phyloP scores from a whole-genome alignment of 2,888 invertebrate species.

The Metalampra italica region DNA sequence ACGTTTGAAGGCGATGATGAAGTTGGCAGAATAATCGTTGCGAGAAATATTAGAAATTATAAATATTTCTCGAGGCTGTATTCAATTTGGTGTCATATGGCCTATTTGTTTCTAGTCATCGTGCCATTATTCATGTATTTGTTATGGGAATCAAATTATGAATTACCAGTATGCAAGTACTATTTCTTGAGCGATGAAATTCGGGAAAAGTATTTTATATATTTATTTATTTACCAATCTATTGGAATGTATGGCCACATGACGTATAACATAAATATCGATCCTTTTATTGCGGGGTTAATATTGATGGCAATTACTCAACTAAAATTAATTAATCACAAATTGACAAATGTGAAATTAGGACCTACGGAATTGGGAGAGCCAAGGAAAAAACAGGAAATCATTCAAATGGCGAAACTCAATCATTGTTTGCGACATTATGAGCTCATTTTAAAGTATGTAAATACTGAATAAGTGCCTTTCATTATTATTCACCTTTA shows the following conservation, averaged over 20 bases:
- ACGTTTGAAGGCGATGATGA: conserved; percentile 39
- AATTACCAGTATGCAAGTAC: conserved; percentile 56
- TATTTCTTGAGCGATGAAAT: conserved; percentile 49
- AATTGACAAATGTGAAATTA: conserved; percentile 36
- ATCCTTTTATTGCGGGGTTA: conserved; percentile 50
- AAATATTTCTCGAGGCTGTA: conserved; percentile 34
- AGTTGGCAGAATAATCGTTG: conserved; percentile 29
- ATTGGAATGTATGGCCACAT: conserved; percentile 55
- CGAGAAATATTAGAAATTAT: conserved; percentile 29
- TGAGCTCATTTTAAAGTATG: conserved; percentile 44
- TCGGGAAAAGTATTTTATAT: conserved; percentile 35
- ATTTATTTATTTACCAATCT: conserved; percentile 49
- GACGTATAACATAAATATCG: conserved; percentile 51
- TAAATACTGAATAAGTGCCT: not conserved
- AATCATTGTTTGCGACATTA: conserved; percentile 41
- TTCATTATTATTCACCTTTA: too few species aligned
- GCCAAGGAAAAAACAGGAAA: conserved; percentile 13
- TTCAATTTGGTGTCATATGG: conserved; percentile 28
- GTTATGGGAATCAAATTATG: conserved; percentile 18
- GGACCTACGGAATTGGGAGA: conserved; percentile 16
- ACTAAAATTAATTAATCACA: conserved; percentile 40
- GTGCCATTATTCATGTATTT: conserved; percentile 36
- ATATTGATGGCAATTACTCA: conserved; percentile 44
- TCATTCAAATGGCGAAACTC: conserved; percentile 21
- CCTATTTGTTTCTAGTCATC: conserved; percentile 34